Conservation (phyloP, 2,113 vertebrate genomes). For the Pomatostomus ruficeps region DNA sequence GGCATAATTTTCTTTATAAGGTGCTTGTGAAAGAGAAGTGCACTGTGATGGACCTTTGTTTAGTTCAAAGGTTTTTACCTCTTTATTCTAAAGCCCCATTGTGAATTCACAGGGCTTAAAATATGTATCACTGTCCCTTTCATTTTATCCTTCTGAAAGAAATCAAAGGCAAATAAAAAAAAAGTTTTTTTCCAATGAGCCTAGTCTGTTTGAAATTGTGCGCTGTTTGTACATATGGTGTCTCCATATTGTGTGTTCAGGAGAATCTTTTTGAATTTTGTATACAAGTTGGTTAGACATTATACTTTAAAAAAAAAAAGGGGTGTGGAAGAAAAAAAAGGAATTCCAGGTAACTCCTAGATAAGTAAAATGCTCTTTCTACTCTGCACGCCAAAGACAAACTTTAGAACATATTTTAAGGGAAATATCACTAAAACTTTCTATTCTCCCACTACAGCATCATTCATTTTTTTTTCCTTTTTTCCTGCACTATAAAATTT, state of each 20-base stretch:
- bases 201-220: conserved; percentile 85
- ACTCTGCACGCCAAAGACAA: neutral
- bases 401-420: neutral
- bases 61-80: conserved; percentile 97
- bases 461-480: neutral
- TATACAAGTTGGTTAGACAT: conserved; percentile 24
- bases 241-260: conserved; percentile 72
- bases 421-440: neutral
- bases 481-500: neutral
- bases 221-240: conserved; percentile 76
- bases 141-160: conserved; percentile 89
- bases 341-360: conserved; percentile 24
- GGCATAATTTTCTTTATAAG: conserved; percentile 80
- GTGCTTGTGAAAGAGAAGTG: conserved; percentile 82
- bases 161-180: conserved; percentile 87
- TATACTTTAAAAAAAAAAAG: neutral
- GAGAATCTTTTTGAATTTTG: conserved; percentile 54
- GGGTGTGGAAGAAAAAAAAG: neutral
- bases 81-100: conserved; percentile 97
- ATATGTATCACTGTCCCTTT: conserved; percentile 99
- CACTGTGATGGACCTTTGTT: conserved; percentile 90
- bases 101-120: conserved; percentile 94
- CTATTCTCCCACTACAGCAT: neutral
- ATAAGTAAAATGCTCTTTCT: neutral
- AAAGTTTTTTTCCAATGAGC: conserved; percentile 67